Conservation (phyloP, 1,140 invertebrate genomes). For the Drosophila bocqueti region DNA sequence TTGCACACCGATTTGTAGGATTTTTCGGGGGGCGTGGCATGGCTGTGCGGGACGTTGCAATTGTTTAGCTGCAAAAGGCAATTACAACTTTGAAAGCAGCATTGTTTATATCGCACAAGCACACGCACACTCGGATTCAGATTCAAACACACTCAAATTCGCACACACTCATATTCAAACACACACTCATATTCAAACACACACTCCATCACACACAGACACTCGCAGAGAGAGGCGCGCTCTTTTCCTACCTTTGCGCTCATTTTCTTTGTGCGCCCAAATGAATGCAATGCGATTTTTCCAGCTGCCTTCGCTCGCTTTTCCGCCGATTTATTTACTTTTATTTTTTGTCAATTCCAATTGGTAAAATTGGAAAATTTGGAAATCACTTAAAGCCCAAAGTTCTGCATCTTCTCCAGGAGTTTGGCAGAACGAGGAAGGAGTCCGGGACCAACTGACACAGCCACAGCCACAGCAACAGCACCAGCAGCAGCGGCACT, state of each 20-base stretch:
- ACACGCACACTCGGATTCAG: background rate
- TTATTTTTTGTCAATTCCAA: background rate
- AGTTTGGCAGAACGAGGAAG: slow-evolving; percentile 1
- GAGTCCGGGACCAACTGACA: slow-evolving; percentile 25
- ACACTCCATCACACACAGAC: slow-evolving; percentile 12
- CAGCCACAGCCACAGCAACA: slow-evolving; percentile 34
- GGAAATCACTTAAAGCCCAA: slow-evolving; percentile 9
- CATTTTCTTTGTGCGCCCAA: slow-evolving; percentile 79
- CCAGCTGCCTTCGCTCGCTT: slow-evolving; percentile 27
- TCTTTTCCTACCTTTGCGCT: slow-evolving; percentile 79
- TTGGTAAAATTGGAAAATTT: too few species aligned
- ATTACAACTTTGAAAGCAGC: slow-evolving; percentile 10
- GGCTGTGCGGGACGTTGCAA: slow-evolving; percentile 4
- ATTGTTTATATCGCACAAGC: slow-evolving; percentile 15
- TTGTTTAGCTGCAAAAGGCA: slow-evolving; percentile 23
- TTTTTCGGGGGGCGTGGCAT: background rate
- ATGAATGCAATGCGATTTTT: slow-evolving; percentile 68
- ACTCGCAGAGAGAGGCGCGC: slow-evolving; percentile 30
- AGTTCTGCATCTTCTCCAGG: slow-evolving; percentile 4
- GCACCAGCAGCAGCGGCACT: slow-evolving; percentile 38
- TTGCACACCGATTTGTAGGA: background rate
- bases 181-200: slow-evolving; percentile 11
- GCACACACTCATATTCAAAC: background rate
- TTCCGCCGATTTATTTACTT: background rate
- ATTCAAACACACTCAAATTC: background rate